Evolutionary conservation across 2,797 vertebrate genomes (phyloP).

Genomic region (Allobates femoralis): DNA sequence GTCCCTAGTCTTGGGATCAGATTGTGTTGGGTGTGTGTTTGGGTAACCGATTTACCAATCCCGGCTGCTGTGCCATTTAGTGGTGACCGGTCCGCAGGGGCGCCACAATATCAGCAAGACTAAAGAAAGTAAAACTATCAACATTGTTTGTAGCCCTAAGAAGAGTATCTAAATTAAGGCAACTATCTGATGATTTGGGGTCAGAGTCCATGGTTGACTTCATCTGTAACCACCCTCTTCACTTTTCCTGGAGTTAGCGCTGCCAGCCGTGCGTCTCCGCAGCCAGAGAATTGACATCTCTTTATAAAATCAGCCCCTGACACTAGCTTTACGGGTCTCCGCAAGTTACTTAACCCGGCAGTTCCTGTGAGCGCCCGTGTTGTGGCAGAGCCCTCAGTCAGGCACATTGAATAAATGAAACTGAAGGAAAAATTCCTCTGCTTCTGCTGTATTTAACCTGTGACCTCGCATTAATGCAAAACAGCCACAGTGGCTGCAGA

Average conservation of each 20-base stretch:
- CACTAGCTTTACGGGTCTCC: slow-evolving; percentile 52
- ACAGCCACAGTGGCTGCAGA: slow-evolving; percentile 55
- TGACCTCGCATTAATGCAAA: slow-evolving; percentile 56
- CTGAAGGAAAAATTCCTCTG: slow-evolving; percentile 58
- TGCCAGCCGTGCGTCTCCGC: not conserved
- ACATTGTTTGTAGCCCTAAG: not conserved
- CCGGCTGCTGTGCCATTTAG: too few species aligned
- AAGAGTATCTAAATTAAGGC: not conserved
- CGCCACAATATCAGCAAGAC: too few species aligned
- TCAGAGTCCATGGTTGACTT: not conserved
- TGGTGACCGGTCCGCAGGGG: too few species aligned
- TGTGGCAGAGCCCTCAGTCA: slow-evolving; percentile 51
- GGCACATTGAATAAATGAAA: slow-evolving; percentile 53
- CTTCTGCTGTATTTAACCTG: slow-evolving; percentile 62
- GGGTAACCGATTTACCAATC: too few species aligned
- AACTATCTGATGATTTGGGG: not conserved
- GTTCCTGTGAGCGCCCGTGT: slow-evolving; percentile 43
- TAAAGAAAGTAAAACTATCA: not conserved
- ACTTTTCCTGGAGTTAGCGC: not conserved
- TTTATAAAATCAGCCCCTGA: slow-evolving; percentile 48
- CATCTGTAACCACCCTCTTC: too few species aligned
- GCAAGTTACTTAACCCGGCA: slow-evolving; percentile 58
- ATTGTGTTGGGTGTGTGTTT: too few species aligned
- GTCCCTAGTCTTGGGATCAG: too few species aligned
- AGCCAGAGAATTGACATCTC: slow-evolving; percentile 15